phyloP scores from a whole-genome alignment of 2,113 vertebrate genomes.

The Melanostigma gelatinosum region DNA sequence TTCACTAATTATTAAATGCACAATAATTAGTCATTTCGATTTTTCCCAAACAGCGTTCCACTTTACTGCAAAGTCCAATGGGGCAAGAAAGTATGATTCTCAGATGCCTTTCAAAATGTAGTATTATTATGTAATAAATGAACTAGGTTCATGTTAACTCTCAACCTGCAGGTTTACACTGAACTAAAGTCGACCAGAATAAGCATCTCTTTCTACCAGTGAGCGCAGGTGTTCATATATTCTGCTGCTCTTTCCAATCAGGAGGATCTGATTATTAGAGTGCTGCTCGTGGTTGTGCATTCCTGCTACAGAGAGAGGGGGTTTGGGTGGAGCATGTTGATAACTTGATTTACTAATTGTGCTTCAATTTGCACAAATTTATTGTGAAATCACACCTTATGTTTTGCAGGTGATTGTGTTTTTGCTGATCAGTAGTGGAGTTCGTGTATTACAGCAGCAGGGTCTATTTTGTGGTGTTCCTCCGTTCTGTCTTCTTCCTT shows the following conservation, averaged over 20 bases:
- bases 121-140: not conserved
- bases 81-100: not conserved
- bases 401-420: not conserved
- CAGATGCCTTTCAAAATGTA: not conserved
- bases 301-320: not conserved
- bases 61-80: not conserved
- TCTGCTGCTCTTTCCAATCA: constrained; percentile 53
- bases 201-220: constrained; percentile 16
- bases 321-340: not conserved
- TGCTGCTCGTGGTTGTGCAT: constrained; percentile 40
- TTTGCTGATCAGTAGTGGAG: not conserved
- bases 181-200: constrained; percentile 14
- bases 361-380: not conserved
- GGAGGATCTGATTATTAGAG: constrained; percentile 19
- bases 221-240: constrained; percentile 52
- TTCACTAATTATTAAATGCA: too few relatives aligned
- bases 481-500: not conserved
- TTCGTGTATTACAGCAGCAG: not conserved
- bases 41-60: not conserved
- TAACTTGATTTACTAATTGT: not conserved
- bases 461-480: not conserved
- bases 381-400: not conserved
- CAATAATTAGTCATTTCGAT: too few relatives aligned
- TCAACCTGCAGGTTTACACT: not conserved
- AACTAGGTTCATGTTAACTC: not conserved